phyloP scores from a whole-genome alignment of 2,797 vertebrate species.

The Psittacula echo region DNA sequence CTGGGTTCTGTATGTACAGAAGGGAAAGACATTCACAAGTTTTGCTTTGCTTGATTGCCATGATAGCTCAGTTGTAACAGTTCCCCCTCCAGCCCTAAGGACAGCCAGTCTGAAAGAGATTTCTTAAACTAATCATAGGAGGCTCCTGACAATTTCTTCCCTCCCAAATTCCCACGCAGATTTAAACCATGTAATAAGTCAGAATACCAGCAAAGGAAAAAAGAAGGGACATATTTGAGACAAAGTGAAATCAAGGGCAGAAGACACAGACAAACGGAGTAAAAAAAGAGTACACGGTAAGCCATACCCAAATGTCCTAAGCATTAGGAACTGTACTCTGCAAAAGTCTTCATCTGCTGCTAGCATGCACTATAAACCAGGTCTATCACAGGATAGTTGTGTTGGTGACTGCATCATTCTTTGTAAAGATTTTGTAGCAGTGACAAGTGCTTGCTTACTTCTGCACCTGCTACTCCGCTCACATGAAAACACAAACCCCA shows the following conservation, averaged over 20 bases:
- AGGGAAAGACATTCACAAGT: neutral
- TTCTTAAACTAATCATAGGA: conserved; percentile 5
- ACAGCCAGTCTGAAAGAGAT: neutral
- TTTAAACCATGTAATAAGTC: neutral
- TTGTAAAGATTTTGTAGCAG: neutral
- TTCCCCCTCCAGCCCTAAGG: neutral
- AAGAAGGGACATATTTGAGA: neutral
- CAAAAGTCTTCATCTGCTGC: neutral
- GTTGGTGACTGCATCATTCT: neutral
- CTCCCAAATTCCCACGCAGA: neutral
- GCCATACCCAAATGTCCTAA: neutral
- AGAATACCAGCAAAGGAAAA: neutral
- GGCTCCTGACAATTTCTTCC: neutral
- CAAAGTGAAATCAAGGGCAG: neutral
- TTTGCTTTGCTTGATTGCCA: conserved; percentile 3
- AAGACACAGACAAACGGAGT: neutral
- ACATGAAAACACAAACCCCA: neutral
- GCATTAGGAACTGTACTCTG: neutral
- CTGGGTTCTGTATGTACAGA: conserved; percentile 24
- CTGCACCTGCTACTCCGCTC: neutral
- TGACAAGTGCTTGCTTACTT: neutral
- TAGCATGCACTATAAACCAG: neutral
- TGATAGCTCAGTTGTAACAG: neutral
- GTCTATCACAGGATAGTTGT: neutral
- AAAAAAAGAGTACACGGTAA: neutral